Base-by-base conservation (phyloP, 2,888 invertebrate species). In the Noctua janthe region DNA sequence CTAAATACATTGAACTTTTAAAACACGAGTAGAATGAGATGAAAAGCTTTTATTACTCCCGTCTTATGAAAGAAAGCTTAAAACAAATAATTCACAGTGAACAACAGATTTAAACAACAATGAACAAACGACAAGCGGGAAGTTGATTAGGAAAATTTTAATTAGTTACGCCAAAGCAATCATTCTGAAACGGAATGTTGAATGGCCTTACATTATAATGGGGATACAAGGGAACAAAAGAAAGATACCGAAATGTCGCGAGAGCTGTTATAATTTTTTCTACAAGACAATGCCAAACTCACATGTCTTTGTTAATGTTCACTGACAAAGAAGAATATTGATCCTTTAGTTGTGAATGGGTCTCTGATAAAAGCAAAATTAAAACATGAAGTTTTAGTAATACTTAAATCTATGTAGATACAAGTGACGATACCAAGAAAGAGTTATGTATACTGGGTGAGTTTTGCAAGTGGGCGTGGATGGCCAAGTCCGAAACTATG, bases 121-220 rank as follows among this genome's bases (percentile, higher is more conserved):
- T 8, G n/a, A 64, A 69, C 72, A 59, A 80, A 59, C 56, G 13
- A 47, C 43, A 79, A 56, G 17, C n/a, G 56, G 29, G 20, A 64
- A 15, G 49, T 62, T 83, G 51, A 74, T 80, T 70, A 64, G n/a
- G 56, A 73, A 56, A 56, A 49, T 72, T 84, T 51, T n/a, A 66
- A 85, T 81, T 75, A 73, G n/a, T 66, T 39, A 49, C n/a, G 29
- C 17, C 35, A 47, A 80, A 85, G 73, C 54, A 76, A 75, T 80
- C 56, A 69, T 62, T 84, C 17, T 54, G 23, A 70, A 70, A 49
- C 20, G 20, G n/a, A 56, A n/a, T 35, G 29, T 39, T 39, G 54
- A 47, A 59, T 15, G 69, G 39, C 0, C 54, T 59, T 71, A 59
- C 17, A 56, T 51, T 70, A 23, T 17, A 64, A 66, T 39, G 20